Evolutionary conservation across 2,888 invertebrate species (phyloP), one percentile per base, ranked within the genome.

Genomic region (Tethea ocularis): DNA sequence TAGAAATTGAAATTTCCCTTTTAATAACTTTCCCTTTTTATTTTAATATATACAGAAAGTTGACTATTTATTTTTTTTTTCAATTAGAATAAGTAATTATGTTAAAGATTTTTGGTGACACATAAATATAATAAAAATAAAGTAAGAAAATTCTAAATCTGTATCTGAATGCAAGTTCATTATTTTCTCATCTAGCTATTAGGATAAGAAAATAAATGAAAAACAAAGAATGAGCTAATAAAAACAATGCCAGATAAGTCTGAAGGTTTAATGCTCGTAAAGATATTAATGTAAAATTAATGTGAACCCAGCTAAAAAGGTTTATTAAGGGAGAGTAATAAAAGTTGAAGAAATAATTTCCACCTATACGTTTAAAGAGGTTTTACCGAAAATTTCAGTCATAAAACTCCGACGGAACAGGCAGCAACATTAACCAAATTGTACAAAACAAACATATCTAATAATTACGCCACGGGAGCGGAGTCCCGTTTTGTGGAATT

Each of bases 391-490:
- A 86, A 84, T 86, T 86, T 82, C 61, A 69, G 74, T 76, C 77
- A 81, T 85, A 86, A 85, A 85, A 84, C 79, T 84, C 77, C 64
- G 71, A 66, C 61, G 69, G 72, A 71, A 63, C 69, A 63, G 69
- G 71, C 74, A 74, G 78, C 77, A 80, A 83, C 87, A 89, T 89
- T 87, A 88, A 85, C 84, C 82, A 86, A 89, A 90, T 90, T 88
- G 88, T 86, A 84, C 80, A 75, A 83, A 87, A 88, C 86, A 88
- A 88, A 88, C 88, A 87, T 87, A 87, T 87, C 86, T 87, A 87
- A 88, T 87, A 88, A 89, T 88, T 87, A 87, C 79, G 82, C 79
- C 76, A 70, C 73, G 74, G 77, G 82, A 79, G 77, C 78, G 74
- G 76, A 76, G 77, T 69, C 82, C 77, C 83, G 84, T 83, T 87